Conservation (phyloP, 2,888 invertebrate genomes). For the Margaritifera margaritifera region DNA sequence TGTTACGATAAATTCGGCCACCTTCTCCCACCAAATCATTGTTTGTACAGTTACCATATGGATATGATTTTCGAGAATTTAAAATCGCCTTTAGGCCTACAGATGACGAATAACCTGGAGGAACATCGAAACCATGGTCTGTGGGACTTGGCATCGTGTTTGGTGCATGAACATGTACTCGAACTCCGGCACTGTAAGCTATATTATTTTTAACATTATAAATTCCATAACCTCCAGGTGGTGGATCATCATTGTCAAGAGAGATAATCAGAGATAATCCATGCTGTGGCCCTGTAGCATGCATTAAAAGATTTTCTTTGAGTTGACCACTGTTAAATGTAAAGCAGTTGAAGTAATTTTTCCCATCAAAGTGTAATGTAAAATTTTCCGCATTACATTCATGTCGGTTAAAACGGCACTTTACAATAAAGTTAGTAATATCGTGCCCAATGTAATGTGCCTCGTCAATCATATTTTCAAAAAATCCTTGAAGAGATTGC, state of each 20-base stretch:
- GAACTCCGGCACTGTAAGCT: conserved; percentile 63
- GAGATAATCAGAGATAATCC: conserved; percentile 66
- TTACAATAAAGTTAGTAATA: conserved; percentile 57
- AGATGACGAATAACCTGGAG: conserved; percentile 68
- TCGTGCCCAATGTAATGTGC: conserved; percentile 58
- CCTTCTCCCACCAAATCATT: conserved; percentile 38
- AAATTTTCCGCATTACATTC: conserved; percentile 57
- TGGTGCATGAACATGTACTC: conserved; percentile 68
- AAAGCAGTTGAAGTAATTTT: conserved; percentile 68
- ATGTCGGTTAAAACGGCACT: conserved; percentile 61
- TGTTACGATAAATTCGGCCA: conserved; percentile 51
- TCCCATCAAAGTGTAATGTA: conserved; percentile 59
- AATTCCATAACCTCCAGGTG: conserved; percentile 57
- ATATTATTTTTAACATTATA: conserved; percentile 64
- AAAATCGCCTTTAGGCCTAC: conserved; percentile 61
- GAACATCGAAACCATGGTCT: conserved; percentile 68
- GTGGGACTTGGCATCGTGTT: conserved; percentile 67
- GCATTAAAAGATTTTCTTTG: conserved; percentile 53
- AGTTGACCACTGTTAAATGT: conserved; percentile 63
- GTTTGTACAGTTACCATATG: conserved; percentile 66
- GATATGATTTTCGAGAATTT: conserved; percentile 53
- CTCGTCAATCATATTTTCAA: conserved; percentile 62
- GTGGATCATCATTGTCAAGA: conserved; percentile 64
- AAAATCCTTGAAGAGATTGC: conserved; percentile 61
- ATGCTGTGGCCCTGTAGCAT: conserved; percentile 66